Evolutionary conservation across 1,140 invertebrate species (phyloP).

Genomic region (Drosophila athabasca): DNA sequence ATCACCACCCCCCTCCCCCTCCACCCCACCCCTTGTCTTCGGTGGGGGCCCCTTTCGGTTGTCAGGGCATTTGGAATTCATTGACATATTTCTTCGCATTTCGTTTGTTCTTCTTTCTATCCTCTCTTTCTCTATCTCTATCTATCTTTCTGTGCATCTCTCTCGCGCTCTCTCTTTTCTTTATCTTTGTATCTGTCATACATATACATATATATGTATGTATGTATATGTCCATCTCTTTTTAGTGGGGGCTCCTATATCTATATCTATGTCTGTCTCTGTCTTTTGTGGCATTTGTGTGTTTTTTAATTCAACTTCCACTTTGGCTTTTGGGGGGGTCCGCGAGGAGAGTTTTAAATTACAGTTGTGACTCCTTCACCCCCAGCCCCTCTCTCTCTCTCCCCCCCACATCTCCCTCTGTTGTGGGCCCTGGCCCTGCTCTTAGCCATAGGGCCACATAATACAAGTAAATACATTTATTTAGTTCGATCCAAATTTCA

Average conservation of each 20-base stretch:
- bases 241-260: background rate
- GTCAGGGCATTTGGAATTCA: conserved; percentile 74
- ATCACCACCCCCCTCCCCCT: too few species aligned
- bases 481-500: conserved; percentile 76
- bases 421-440: background rate
- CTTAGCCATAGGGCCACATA: conserved; percentile 19
- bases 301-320: conserved; percentile 54
- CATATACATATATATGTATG: too few species aligned
- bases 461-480: conserved; percentile 78
- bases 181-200: conserved; percentile 18
- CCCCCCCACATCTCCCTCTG: background rate
- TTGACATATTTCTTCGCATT: conserved; percentile 77
- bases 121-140: too few species aligned
- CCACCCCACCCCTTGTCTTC: background rate
- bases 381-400: conserved; percentile 7
- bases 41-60: conserved; percentile 35
- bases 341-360: conserved; percentile 63
- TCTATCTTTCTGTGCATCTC: too few species aligned
- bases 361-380: conserved; percentile 54
- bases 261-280: conserved; percentile 15
- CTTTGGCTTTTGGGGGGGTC: conserved; percentile 44
- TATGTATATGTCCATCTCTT: too few species aligned
- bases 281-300: conserved; percentile 37
- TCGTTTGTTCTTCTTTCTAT: conserved; percentile 40
- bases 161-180: background rate